phyloP scores from a whole-genome alignment of 2,113 vertebrate species.

The Poeciliopsis turrubarensis region DNA sequence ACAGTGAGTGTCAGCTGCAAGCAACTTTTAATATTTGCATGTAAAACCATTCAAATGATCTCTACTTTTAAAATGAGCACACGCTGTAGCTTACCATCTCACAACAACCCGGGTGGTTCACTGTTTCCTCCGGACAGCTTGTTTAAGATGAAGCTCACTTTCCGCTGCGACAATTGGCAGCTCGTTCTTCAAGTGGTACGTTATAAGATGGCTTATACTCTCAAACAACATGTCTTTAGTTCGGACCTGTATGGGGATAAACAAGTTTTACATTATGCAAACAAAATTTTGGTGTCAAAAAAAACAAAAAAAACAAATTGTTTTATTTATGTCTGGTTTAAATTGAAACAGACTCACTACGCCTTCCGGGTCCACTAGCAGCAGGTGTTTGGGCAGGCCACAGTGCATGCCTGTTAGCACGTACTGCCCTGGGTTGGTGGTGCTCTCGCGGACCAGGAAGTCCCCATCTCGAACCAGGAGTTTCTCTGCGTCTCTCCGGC shows the following conservation, averaged over 20 bases:
- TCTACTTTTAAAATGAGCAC: not conserved
- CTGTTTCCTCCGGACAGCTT: constrained; percentile 85
- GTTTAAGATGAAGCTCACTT: constrained; percentile 93
- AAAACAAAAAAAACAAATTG: no score
- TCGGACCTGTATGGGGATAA: constrained; percentile 84
- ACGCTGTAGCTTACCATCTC: constrained; percentile 36
- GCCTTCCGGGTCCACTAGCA: constrained; percentile 96
- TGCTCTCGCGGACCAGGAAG: constrained; percentile 94
- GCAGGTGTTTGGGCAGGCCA: constrained; percentile 92
- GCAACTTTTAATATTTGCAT: not conserved
- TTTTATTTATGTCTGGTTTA: not conserved
- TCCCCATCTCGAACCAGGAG: constrained; percentile 90
- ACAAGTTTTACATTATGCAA: not conserved
- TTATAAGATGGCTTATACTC: constrained; percentile 96
- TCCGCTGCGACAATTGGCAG: constrained; percentile 94
- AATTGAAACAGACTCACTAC: constrained; percentile 87
- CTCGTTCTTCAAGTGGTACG: constrained; percentile 91
- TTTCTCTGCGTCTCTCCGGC: constrained; percentile 89
- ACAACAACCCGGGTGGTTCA: constrained; percentile 59
- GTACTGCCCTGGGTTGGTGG: constrained; percentile 94
- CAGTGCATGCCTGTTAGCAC: constrained; percentile 95
- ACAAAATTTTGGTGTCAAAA: not conserved
- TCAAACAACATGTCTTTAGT: constrained; percentile 97
- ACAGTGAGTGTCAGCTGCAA: not conserved
- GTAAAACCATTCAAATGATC: not conserved